Conservation (phyloP, 2,888 invertebrate species). For the Oeneis ivallda region DNA sequence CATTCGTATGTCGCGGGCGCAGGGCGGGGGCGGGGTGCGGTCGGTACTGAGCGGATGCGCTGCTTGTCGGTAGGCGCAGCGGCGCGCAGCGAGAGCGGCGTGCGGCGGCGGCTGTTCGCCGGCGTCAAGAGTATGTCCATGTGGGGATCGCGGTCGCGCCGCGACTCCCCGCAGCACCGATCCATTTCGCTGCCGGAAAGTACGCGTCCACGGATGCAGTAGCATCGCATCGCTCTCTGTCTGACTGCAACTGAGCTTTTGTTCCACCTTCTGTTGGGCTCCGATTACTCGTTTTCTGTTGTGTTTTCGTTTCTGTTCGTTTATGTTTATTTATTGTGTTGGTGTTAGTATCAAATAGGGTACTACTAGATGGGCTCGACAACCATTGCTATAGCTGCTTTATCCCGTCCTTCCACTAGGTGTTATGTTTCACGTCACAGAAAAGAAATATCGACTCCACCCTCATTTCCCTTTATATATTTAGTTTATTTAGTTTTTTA, state of each 20-base stretch:
- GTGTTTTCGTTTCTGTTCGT: slow-evolving; percentile 64
- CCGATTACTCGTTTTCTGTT: slow-evolving; percentile 71
- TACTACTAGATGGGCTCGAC: slow-evolving; percentile 69
- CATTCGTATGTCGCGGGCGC: slow-evolving; percentile 73
- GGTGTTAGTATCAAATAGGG: slow-evolving; percentile 74
- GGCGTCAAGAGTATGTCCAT: slow-evolving; percentile 90
- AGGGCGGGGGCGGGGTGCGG: slow-evolving; percentile 68
- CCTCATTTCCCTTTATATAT: slow-evolving; percentile 38
- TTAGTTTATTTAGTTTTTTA: slow-evolving; percentile 45
- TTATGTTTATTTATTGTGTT: slow-evolving; percentile 49
- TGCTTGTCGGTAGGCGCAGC: slow-evolving; percentile 77
- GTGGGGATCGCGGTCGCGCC: slow-evolving; percentile 85
- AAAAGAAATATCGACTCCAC: slow-evolving; percentile 44
- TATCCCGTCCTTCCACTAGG: slow-evolving; percentile 64
- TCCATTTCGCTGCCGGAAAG: slow-evolving; percentile 94
- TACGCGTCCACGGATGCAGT: slow-evolving; percentile 81
- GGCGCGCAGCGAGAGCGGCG: slow-evolving; percentile 83
- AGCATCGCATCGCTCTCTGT: slow-evolving; percentile 69
- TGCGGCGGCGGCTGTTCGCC: slow-evolving; percentile 89
- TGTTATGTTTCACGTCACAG: slow-evolving; percentile 52
- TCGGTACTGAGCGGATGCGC: slow-evolving; percentile 64
- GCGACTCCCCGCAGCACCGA: slow-evolving; percentile 88
- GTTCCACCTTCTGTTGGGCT: slow-evolving; percentile 71
- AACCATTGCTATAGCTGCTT: slow-evolving; percentile 71
- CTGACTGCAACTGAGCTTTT: slow-evolving; percentile 73